Conservation (phyloP, 2,888 invertebrate genomes). For the Galerucella calmariensis region DNA sequence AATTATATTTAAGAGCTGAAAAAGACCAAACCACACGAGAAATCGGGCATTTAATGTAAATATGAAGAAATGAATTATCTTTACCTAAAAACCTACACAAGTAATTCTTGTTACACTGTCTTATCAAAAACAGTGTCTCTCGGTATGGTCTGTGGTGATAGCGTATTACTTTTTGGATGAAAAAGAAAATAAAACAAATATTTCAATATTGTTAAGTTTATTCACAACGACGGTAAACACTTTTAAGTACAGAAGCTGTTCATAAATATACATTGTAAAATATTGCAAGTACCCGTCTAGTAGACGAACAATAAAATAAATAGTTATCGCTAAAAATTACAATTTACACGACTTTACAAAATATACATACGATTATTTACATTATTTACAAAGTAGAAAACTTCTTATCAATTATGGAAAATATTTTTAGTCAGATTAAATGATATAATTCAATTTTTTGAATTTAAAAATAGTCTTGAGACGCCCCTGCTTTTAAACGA, state of each 20-base stretch:
- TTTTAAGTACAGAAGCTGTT: conserved; percentile 58
- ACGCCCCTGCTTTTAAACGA: too few species aligned
- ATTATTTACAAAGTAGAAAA: conserved; percentile 36
- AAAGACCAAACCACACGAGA: too few species aligned
- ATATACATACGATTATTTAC: conserved; percentile 12
- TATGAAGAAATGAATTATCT: too few species aligned
- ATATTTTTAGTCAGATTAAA: not conserved
- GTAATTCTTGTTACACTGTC: too few species aligned
- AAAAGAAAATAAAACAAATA: conserved; percentile 8
- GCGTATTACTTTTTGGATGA: conserved; percentile 1
- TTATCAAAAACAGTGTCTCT: too few species aligned
- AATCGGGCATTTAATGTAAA: too few species aligned
- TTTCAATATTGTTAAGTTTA: conserved; percentile 46
- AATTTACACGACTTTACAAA: conserved; percentile 50
- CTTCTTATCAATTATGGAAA: not conserved
- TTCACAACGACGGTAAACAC: conserved; percentile 60
- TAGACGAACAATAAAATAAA: conserved; percentile 56
- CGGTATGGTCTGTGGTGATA: too few species aligned
- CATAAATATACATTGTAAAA: conserved; percentile 57
- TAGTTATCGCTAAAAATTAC: conserved; percentile 50
- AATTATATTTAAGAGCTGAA: too few species aligned
- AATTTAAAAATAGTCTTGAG: too few species aligned
- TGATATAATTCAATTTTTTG: not conserved
- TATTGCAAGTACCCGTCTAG: conserved; percentile 63
- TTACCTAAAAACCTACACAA: too few species aligned